Evolutionary conservation across 92 coral and sea anemone species (phyloP), one percentile per base, ranked within the genome.

Genomic region (Phenganax subtilis): DNA sequence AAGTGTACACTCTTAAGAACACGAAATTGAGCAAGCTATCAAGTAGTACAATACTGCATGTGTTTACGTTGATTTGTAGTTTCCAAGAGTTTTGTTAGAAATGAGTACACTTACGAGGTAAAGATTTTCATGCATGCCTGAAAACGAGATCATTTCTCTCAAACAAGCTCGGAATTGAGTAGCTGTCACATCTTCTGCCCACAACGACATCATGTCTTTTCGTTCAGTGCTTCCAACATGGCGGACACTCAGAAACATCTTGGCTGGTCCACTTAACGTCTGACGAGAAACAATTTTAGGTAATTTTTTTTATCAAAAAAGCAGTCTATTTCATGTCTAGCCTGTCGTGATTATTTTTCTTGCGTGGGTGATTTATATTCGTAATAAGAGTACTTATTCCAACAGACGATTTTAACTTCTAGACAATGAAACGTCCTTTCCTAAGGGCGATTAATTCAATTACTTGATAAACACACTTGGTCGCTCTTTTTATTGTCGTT

Each of bases 111-210:
- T 68, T 88, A 92, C 97, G 79, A 90, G 87, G 68, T 57, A 75
- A 2, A 92, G 80, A 51, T 87, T 56, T 56, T 87, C 75, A 81
- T 92, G 97, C 17, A 82, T 87, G 20, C 97, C 94, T 20, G 89
- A 91, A 68, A 92, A 90, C 81, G 89, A 87, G 60, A 88, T 89
- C 86, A 90, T 56, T 37, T 92, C 91, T 17, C 97, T 79, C 27
- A 90, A 80, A 62, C 97, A 92, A 29, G 85, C 87, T 11, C 57
- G 63, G 75, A 92, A 92, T 12, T 85, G 76, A 51, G 68, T 68
- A 55, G 51, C 6, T 25, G 89, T 75, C 11, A 87, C 78, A 51
- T 90, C 86, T 71, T 92, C 97, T 9, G 89, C 91, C 97, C 97
- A 92, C 52, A 87, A 76, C n/a, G 75, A 20, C 75, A 69, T 51